Conservation (phyloP, 2,888 invertebrate genomes). For the Oscheius sp. region DNA sequence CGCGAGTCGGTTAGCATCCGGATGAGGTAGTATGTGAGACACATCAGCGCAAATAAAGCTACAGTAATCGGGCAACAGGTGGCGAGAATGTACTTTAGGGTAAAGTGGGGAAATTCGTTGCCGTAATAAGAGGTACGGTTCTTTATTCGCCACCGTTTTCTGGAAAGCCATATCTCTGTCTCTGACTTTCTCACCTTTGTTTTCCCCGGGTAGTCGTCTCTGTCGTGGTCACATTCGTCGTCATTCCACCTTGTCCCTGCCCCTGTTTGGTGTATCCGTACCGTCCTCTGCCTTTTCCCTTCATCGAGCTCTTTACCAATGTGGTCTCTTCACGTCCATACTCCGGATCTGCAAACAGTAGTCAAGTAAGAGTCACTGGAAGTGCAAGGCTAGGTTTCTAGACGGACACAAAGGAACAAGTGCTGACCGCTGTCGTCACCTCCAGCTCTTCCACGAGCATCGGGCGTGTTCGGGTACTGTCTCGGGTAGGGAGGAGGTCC, state of each 20-base stretch:
- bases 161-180: neutral
- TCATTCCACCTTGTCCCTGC: slow-evolving; percentile 2
- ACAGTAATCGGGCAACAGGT: slow-evolving; percentile 46
- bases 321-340: slow-evolving; percentile 4
- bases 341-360: neutral
- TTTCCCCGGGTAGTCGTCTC: neutral
- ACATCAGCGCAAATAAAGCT: slow-evolving; percentile 35
- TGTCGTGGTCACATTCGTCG: slow-evolving; percentile 1
- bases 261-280: slow-evolving; percentile 7
- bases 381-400: slow-evolving; percentile 8
- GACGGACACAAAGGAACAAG: slow-evolving; percentile 15
- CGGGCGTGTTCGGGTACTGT: slow-evolving; percentile 31
- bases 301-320: neutral
- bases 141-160: slow-evolving; percentile 36
- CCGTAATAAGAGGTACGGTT: slow-evolving; percentile 58
- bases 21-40: slow-evolving; percentile 10
- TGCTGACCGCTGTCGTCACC: slow-evolving; percentile 37
- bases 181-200: neutral
- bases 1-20: slow-evolving; percentile 1
- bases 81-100: slow-evolving; percentile 52
- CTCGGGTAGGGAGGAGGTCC: slow-evolving; percentile 22
- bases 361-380: neutral
- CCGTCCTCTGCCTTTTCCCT: neutral
- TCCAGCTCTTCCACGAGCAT: slow-evolving; percentile 11
- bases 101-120: slow-evolving; percentile 45